Percentiles rank a stretch among this genome's conserved stretches.
Conservation (phyloP, 2,797 vertebrate genomes). For the Erithacus rubecula region DNA sequence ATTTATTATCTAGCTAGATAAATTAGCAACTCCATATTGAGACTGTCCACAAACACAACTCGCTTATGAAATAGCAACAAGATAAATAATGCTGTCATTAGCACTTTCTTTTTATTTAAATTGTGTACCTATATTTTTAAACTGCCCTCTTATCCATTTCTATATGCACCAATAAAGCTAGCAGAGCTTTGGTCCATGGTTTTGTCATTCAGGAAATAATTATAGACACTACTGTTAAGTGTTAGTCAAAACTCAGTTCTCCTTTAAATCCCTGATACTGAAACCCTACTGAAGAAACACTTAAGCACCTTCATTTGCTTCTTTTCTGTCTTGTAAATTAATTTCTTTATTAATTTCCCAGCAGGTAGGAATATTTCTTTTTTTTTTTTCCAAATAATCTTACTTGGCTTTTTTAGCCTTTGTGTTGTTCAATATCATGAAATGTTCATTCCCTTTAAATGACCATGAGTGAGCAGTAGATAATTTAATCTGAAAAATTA, state of each 20-base stretch:
- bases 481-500: background rate
- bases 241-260: background rate
- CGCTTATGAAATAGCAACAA: background rate
- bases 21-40: background rate
- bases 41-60: background rate
- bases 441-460: background rate
- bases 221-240: background rate
- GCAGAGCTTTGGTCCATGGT: background rate
- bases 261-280: background rate
- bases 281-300: background rate
- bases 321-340: background rate
- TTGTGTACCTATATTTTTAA: background rate
- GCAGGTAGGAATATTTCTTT: background rate
- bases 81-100: background rate
- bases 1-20: background rate
- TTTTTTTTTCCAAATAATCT: background rate
- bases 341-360: background rate
- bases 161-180: background rate
- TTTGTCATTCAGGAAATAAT: slow-evolving; percentile 1
- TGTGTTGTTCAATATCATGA: background rate
- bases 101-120: background rate
- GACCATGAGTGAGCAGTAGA: background rate
- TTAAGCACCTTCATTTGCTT: background rate
- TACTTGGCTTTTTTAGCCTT: background rate
- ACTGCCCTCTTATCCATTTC: background rate